These are phyloP conservation scores for Caenorhabditis briggsae DNA, from an alignment of 1,140 invertebrate genomes.

Conservation along the genomic window DNA sequence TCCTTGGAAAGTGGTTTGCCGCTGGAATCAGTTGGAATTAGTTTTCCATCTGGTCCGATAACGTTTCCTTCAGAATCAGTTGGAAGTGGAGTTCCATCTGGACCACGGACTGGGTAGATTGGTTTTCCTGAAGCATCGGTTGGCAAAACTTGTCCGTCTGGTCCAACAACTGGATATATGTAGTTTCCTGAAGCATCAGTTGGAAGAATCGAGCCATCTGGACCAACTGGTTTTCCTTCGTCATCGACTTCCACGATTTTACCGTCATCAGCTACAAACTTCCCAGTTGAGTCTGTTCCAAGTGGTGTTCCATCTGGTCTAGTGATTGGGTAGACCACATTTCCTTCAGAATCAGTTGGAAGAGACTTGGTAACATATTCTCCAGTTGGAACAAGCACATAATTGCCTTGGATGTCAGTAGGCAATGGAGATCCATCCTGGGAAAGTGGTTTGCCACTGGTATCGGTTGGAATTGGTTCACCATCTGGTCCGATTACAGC, in stretches of 20 bases:
- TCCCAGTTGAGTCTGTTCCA: slow-evolving; percentile 62
- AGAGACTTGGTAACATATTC: neutral
- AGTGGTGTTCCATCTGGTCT: slow-evolving; percentile 59
- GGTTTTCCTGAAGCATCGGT: slow-evolving; percentile 55
- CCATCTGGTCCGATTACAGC: slow-evolving; percentile 56
- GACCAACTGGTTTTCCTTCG: slow-evolving; percentile 59
- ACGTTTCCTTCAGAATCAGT: slow-evolving; percentile 53
- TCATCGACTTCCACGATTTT: slow-evolving; percentile 56
- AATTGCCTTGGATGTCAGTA: slow-evolving; percentile 41
- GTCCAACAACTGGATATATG: slow-evolving; percentile 61
- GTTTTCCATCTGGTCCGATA: slow-evolving; percentile 30
- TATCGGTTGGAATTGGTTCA: slow-evolving; percentile 32
- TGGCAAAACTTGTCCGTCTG: slow-evolving; percentile 58
- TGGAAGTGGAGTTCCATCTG: slow-evolving; percentile 59
- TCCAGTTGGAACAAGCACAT: neutral
- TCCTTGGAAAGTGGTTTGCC: slow-evolving; percentile 50
- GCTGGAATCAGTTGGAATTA: slow-evolving; percentile 51
- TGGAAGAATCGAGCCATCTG: slow-evolving; percentile 62
- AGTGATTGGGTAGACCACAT: slow-evolving; percentile 59
- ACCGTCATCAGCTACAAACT: slow-evolving; percentile 41
- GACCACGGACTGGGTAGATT: slow-evolving; percentile 58
- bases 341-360: slow-evolving; percentile 57
- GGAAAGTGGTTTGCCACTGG: slow-evolving; percentile 36
- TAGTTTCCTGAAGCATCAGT: slow-evolving; percentile 63
- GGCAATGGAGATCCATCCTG: slow-evolving; percentile 53